phyloP scores from a whole-genome alignment of 2,113 vertebrate genomes.

The Corythoichthys haematopterus region DNA sequence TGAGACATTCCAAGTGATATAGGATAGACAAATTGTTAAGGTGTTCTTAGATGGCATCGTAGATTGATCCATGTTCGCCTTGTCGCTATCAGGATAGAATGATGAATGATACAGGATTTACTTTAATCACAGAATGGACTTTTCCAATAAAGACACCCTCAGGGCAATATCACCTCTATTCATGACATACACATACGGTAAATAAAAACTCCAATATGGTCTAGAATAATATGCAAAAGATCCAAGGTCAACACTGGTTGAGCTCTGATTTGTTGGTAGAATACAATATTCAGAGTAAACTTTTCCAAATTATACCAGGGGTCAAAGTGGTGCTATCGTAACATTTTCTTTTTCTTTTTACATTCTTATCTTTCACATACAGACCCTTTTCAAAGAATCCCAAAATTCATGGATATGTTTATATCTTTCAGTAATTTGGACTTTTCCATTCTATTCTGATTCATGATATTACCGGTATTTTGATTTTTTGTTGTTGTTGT shows the following conservation, averaged over 20 bases:
- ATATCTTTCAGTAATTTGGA: too few relatives aligned
- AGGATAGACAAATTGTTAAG: slow-evolving; percentile 2
- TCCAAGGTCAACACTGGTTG: not conserved
- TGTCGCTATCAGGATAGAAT: not conserved
- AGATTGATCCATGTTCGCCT: slow-evolving; percentile 2
- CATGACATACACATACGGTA: not conserved
- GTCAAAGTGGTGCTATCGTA: not conserved
- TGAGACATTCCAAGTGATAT: not conserved
- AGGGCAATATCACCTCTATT: not conserved
- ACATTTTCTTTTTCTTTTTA: not conserved
- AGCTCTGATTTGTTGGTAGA: not conserved
- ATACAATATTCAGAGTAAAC: not conserved
- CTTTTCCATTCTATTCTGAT: too few relatives aligned
- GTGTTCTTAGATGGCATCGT: slow-evolving; percentile 4
- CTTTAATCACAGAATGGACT: slow-evolving; percentile 15
- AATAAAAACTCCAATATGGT: not conserved
- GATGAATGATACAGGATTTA: not conserved
- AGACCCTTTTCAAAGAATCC: too few relatives aligned
- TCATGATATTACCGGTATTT: too few relatives aligned
- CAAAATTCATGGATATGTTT: too few relatives aligned
- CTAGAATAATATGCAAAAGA: not conserved
- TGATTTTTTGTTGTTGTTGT: too few relatives aligned
- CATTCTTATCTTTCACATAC: not conserved
- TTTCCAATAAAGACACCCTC: slow-evolving; percentile 17
- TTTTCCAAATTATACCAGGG: not conserved